Evolutionary conservation across 2,113 vertebrate genomes (phyloP).

Genomic region (Tretioscincus oriximinensis): DNA sequence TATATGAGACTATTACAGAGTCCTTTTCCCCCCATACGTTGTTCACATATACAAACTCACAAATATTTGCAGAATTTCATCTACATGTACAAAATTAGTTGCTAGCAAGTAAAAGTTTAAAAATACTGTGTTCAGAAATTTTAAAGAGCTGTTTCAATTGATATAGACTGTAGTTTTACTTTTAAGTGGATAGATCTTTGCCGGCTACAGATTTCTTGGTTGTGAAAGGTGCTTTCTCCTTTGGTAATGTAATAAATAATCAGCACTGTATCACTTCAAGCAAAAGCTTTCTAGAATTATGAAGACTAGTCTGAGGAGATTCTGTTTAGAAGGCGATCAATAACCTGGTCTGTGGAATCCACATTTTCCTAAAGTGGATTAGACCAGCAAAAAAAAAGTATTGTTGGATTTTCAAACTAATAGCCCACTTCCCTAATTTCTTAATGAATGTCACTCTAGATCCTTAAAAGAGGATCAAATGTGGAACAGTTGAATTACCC

Average conservation of each 20-base stretch:
- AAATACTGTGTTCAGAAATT: neutral
- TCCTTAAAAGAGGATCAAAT: no score
- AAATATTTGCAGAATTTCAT: neutral
- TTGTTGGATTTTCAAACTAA: no score
- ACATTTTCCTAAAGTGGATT: no score
- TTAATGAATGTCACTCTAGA: no score
- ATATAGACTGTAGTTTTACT: slow-evolving; percentile 49
- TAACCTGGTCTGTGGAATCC: no score
- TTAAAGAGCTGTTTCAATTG: slow-evolving; percentile 39
- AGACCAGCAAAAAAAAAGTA: no score
- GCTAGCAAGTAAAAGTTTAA: neutral
- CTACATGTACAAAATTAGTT: neutral
- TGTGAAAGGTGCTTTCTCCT: slow-evolving; percentile 13
- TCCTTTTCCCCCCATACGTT: neutral
- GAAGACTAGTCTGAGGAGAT: neutral
- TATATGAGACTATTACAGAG: neutral
- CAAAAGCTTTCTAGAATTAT: neutral
- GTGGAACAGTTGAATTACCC: no score
- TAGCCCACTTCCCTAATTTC: no score
- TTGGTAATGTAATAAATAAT: neutral
- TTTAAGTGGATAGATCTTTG: slow-evolving; percentile 27
- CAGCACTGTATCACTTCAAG: neutral
- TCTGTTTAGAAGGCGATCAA: neutral
- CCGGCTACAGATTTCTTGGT: slow-evolving; percentile 1
- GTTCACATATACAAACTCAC: neutral